Conservation (phyloP, 2,888 invertebrate species). For the Dimorphilus gyrociliatus region DNA sequence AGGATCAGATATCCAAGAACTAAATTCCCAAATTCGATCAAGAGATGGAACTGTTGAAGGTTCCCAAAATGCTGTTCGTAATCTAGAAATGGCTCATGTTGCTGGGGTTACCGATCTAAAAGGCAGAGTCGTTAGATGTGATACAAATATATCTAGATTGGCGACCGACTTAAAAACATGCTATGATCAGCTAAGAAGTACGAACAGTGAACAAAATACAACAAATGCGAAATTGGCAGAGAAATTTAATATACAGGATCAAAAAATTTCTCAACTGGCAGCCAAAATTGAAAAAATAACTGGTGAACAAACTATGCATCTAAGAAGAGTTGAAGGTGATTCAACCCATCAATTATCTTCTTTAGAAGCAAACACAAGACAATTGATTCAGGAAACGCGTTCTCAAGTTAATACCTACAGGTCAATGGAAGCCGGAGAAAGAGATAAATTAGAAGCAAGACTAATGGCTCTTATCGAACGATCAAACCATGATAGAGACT, state of each 20-base stretch:
- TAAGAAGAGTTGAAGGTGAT: slow-evolving; percentile 25
- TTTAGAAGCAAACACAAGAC: slow-evolving; percentile 23
- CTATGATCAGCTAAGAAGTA: slow-evolving; percentile 21
- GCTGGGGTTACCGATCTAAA: slow-evolving; percentile 30
- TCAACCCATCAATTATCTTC: slow-evolving; percentile 22
- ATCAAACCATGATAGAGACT: background rate
- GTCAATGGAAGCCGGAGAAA: slow-evolving; percentile 17
- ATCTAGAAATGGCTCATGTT: slow-evolving; percentile 33
- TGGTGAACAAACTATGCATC: slow-evolving; percentile 17
- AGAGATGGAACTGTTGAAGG: slow-evolving; percentile 20
- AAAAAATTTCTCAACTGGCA: slow-evolving; percentile 9
- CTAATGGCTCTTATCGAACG: slow-evolving; percentile 20
- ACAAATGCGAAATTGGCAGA: too few relatives aligned
- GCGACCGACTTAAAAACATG: slow-evolving; percentile 20
- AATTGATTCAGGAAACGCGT: slow-evolving; percentile 24
- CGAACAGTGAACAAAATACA: too few relatives aligned
- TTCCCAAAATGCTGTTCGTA: slow-evolving; percentile 27
- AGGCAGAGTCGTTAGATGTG: slow-evolving; percentile 33
- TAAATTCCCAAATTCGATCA: slow-evolving; percentile 23
- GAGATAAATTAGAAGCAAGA: slow-evolving; percentile 28
- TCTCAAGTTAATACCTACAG: slow-evolving; percentile 16
- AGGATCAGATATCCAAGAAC: slow-evolving; percentile 26
- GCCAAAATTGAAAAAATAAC: slow-evolving; percentile 15
- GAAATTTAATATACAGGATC: too few relatives aligned
- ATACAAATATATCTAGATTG: slow-evolving; percentile 28